Conservation (phyloP, 1,140 invertebrate species). For the Rhagoletis pomonella region DNA sequence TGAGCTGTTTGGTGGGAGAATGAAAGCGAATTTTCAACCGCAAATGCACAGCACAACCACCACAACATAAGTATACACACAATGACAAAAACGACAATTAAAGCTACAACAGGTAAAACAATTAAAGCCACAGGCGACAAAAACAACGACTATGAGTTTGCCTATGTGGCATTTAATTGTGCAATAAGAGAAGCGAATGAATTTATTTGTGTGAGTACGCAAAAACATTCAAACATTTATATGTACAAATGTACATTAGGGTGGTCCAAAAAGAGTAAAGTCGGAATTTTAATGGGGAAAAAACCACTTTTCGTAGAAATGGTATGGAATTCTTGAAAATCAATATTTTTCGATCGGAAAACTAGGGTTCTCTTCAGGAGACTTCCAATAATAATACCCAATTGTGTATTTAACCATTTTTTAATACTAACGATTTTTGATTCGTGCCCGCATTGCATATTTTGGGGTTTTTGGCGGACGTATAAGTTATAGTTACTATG, state of each 20-base stretch:
- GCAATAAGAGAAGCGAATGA: neutral
- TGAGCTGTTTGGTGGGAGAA: neutral
- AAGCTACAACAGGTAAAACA: slow-evolving; percentile 18
- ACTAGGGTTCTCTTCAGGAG: too few relatives aligned
- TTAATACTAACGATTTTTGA: too few relatives aligned
- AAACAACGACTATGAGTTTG: slow-evolving; percentile 1
- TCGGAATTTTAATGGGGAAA: too few relatives aligned
- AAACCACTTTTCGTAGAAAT: too few relatives aligned
- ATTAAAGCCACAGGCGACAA: slow-evolving; percentile 19
- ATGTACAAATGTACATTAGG: neutral
- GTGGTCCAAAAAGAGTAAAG: too few relatives aligned
- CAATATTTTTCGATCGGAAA: too few relatives aligned
- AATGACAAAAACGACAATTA: slow-evolving; percentile 19
- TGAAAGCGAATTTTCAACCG: neutral
- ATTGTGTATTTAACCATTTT: too few relatives aligned
- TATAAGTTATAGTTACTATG: too few relatives aligned
- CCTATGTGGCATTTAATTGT: slow-evolving; percentile 12
- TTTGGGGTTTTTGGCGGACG: neutral
- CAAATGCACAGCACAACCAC: slow-evolving; percentile 27
- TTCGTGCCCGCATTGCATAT: too few relatives aligned
- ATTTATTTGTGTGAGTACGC: neutral
- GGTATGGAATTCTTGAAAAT: too few relatives aligned
- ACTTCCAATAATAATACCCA: too few relatives aligned
- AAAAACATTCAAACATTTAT: neutral
- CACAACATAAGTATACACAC: neutral